Base-by-base conservation (phyloP, 2,113 vertebrate species). In the Notechis scutatus region DNA sequence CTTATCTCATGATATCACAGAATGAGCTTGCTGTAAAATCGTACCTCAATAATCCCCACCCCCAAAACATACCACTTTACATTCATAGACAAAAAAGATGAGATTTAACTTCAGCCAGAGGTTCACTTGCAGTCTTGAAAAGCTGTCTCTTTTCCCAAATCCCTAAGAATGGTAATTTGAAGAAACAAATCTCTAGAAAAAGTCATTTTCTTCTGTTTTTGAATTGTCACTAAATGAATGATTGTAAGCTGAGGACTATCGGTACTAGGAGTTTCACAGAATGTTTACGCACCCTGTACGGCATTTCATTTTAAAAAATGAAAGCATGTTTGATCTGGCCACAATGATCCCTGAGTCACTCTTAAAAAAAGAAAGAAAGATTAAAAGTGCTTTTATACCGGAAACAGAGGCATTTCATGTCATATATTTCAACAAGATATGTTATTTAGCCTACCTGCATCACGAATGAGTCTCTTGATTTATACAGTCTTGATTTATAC, bases 401-500 rank as follows among this genome's bases (percentile, higher is more conserved):
- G 50, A 88, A 55, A 54, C 15, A 87, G 23, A 47, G 23, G 39
- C 5, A 0, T 55, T 88, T n/a, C 26, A 21, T 55, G 0, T 42
- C 29, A 57, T 55, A n/a, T 26, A 0, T 88, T 88, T 55, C 52
- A 54, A 20, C 52, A 21, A 88, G 26, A 88, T 88, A n/a, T 55
- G 6, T 55, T 88, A 5, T 45, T 50, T 9, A 12, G 24, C 29
- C 42, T 24, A 50, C 21, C 45, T 50, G 23, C 1, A 20, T 88
- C 3, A 20, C 11, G 4, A 26, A 29, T 1, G 0, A 3, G 29
- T n/a, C 10, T 64, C 26, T 29, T 29, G 61, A 64, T 64, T 95
- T 50, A 50, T 50, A 50, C 8, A 50, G 47, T 8, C 47, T 50
- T 50, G 47, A 50, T 50, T 91, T 94, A 85, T 93, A 94, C 93